phyloP scores from a whole-genome alignment of 2,888 invertebrate species.

The Mesoligia furuncula region DNA sequence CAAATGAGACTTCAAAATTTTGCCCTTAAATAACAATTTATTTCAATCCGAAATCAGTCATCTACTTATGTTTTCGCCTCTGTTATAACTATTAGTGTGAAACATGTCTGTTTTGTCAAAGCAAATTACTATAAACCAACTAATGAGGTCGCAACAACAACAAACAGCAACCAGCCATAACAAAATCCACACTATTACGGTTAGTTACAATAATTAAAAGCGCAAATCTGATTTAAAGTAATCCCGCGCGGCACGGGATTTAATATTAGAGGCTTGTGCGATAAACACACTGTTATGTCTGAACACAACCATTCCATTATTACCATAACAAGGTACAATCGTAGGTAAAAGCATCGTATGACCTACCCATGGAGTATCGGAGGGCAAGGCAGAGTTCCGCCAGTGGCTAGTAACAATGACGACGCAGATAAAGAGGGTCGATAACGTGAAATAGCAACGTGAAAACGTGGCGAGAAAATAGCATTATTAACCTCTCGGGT shows the following conservation, averaged over 20 bases:
- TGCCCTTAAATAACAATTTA: neutral
- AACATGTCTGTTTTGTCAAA: conserved; percentile 26
- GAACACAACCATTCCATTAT: conserved; percentile 50
- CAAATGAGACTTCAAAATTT: conserved; percentile 43
- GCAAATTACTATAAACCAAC: conserved; percentile 24
- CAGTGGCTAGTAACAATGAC: conserved; percentile 89
- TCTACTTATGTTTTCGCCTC: neutral
- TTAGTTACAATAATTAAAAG: conserved; percentile 62
- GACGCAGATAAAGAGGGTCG: conserved; percentile 89
- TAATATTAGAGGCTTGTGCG: conserved; percentile 45
- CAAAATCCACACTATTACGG: conserved; percentile 51
- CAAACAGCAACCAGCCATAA: conserved; percentile 44
- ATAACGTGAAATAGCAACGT: conserved; percentile 90
- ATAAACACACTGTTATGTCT: conserved; percentile 57
- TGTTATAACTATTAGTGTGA: neutral
- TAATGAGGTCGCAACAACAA: conserved; percentile 49
- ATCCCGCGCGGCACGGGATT: conserved; percentile 44
- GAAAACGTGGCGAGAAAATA: conserved; percentile 91
- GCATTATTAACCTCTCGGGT: conserved; percentile 90
- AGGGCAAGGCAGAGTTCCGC: conserved; percentile 81
- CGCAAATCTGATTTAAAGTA: conserved; percentile 64
- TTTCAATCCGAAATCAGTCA: neutral
- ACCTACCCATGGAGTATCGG: conserved; percentile 67
- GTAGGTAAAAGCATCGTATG: conserved; percentile 52
- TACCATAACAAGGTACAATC: conserved; percentile 58